These are phyloP conservation scores for Crossaster papposus DNA, from an alignment of 53 echinoderm and acorn worm genomes.

Conservation along the genomic window DNA sequence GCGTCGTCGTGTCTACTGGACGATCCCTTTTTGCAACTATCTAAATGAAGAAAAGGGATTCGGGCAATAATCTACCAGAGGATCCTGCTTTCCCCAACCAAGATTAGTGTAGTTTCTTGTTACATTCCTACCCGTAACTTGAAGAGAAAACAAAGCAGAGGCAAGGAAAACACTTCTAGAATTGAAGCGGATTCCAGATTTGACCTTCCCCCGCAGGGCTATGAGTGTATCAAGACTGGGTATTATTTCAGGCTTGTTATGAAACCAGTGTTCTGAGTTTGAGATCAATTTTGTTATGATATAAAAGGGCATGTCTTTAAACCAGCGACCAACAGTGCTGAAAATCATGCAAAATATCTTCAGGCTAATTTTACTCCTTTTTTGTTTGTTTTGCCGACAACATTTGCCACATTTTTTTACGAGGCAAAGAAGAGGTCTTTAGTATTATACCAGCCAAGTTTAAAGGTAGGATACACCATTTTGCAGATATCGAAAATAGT, in stretches of 20 bases:
- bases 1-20: conserved; percentile 7
- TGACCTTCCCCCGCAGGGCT: conserved; percentile 39
- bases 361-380: too few species aligned
- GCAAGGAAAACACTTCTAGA: conserved; percentile 21
- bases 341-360: too few species aligned
- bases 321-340: too few species aligned
- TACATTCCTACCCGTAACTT: background rate
- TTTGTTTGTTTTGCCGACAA: too few species aligned
- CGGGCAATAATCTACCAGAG: background rate
- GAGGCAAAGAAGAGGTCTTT: too few species aligned
- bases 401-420: too few species aligned
- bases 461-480: too few species aligned
- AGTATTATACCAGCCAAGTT: too few species aligned
- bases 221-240: conserved; percentile 35
- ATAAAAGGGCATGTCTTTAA: conserved; percentile 32
- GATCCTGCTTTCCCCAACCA: background rate
- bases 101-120: conserved; percentile 16
- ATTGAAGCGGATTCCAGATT: conserved; percentile 7
- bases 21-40: background rate
- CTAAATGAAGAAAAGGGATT: background rate
- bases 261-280: conserved; percentile 12
- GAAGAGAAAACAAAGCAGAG: background rate
- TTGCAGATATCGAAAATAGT: too few species aligned
- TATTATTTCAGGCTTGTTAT: conserved; percentile 56
- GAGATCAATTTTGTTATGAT: too few species aligned